These are phyloP conservation scores for Agapornis roseicollis DNA, from an alignment of 2,113 vertebrate genomes.

Conservation along the genomic window DNA sequence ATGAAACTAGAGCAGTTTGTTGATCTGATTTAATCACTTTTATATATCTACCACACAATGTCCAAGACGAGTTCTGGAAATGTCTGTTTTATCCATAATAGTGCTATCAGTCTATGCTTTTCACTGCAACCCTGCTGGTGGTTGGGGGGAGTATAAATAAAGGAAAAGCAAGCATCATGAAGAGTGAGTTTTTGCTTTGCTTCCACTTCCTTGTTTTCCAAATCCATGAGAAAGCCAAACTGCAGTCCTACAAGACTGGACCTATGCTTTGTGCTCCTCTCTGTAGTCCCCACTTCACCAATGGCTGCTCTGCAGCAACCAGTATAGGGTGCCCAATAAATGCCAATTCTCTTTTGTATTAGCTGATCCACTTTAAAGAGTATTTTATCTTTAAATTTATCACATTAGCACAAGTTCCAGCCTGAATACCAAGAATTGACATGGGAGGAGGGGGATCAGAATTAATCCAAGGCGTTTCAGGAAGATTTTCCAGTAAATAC, in stretches of 20 bases:
- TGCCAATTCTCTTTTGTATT: neutral
- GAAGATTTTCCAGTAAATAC: neutral
- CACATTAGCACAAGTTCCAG: neutral
- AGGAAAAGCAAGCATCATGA: neutral
- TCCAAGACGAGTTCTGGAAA: neutral
- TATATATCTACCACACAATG: neutral
- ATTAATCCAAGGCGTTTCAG: neutral
- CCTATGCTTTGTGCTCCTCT: neutral
- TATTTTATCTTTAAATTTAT: neutral
- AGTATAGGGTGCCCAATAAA: neutral
- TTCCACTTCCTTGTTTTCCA: neutral
- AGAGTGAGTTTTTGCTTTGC: neutral
- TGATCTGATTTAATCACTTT: neutral
- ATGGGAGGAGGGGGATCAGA: rapidly evolving
- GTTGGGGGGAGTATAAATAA: neutral
- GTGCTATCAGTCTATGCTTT: neutral
- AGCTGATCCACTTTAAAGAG: neutral
- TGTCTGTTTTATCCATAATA: neutral
- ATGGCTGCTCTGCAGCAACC: neutral
- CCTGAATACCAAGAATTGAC: neutral
- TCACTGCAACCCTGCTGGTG: neutral
- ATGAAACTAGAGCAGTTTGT: neutral
- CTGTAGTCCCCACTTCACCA: neutral
- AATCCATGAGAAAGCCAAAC: neutral
- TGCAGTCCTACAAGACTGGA: neutral